phyloP scores from a whole-genome alignment of 2,113 vertebrate genomes.

The Sinocyclocheilus anshuiensis region DNA sequence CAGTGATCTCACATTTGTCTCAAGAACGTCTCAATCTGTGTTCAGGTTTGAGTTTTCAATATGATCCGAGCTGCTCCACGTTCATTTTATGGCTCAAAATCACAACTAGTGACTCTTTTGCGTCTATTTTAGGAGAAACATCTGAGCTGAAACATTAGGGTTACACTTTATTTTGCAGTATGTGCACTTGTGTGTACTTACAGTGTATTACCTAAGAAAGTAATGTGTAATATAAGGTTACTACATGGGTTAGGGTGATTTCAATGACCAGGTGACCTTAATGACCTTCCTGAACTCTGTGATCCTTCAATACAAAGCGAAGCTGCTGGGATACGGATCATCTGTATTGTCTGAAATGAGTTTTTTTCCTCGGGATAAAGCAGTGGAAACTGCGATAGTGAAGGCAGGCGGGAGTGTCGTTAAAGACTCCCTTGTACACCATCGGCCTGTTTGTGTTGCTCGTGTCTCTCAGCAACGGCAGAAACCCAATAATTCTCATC shows the following conservation, averaged over 20 bases:
- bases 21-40: no score
- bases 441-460: conserved; percentile 69
- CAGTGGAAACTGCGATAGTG: conserved; percentile 42
- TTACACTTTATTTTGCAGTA: no score
- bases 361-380: background rate
- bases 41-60: no score
- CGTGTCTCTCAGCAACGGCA: conserved; percentile 74
- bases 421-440: conserved; percentile 7
- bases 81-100: no score
- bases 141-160: background rate
- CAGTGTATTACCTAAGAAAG: no score
- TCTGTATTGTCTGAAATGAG: background rate
- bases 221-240: no score
- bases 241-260: background rate
- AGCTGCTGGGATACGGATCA: background rate
- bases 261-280: background rate
- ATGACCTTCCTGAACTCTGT: background rate
- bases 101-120: no score
- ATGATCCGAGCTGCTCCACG: no score
- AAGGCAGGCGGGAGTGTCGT: conserved; percentile 21
- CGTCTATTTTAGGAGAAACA: background rate
- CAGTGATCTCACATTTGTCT: no score
- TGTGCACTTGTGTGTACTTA: no score
- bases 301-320: background rate
- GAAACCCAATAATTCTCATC: conserved; percentile 58